Base-by-base conservation (phyloP, 2,797 vertebrate species). In the Echeneis naucrates region DNA sequence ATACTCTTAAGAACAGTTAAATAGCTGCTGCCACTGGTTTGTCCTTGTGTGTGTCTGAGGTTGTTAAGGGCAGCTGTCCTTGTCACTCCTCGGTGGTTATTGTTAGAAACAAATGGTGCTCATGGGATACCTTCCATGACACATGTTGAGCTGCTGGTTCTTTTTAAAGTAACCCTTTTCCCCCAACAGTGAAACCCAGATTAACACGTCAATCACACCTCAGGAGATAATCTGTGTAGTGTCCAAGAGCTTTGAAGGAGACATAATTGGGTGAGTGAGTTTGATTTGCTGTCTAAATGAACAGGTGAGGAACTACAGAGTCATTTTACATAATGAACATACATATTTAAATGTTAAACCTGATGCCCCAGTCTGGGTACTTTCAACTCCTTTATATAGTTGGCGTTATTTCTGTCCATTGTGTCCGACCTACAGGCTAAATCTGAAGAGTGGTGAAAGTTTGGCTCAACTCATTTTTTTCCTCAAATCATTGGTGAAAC, bases 81-180 rank as follows among this genome's bases (percentile, higher is more conserved):
- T 61, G 82, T 87, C 88, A 85, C 73, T 91, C 84, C 32, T 64
- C 77, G 1, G 69, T 52, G 69, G 85, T 88, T 92, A 93, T 91
- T 93, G 89, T 93, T 92, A 87, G 88, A 90, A 86, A 78, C 87
- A 83, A 92, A 87, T 83, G 82, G 75, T 77, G 79, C 44, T 77
- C 23, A 44, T 52, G 57, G 72, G 85, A 87, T 85, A 37, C 55
- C 75, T 78, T 88, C 86, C 86, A 75, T 35, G 51, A 77, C 83
- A 81, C 72, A 54, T 70, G 77, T 71, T 65, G 42, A 53, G 30
- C 72, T 51, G 57, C 60, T 58, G 55, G 51, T 61, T 68, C 53
- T 59, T 80, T 76, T 83, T 80, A 54, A 84, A 86, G 73, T 11
- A 27, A 55, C 58, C n/a, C n/a, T n/a, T n/a, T n/a, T 56, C 12